Evolutionary conservation across 2,888 invertebrate species (phyloP), one percentile per base, ranked within the genome.

Genomic region (Ichneumoninae sp.): DNA sequence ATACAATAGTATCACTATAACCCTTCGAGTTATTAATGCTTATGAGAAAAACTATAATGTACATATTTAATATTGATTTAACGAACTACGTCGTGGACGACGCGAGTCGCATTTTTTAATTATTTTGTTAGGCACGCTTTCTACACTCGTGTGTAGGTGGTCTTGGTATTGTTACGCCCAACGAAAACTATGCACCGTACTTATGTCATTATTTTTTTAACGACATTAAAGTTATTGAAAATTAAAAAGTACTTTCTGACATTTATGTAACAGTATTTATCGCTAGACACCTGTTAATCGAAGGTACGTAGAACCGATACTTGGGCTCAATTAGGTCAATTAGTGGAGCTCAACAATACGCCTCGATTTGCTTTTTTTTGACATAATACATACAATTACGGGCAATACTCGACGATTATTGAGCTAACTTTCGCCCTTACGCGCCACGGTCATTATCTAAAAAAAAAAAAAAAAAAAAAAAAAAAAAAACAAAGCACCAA

Each of bases 1-100:
- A 82, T 85, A 84, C 82, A 82, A 86, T 86, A 85, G 83, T 87
- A 85, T 82, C 76, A 76, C 82, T 76, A 68, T 71, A 68, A 60
- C 71, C 75, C 33, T 72, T 47, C 33, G 40, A 26, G 71, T 84
- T 52, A 22, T 60, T 79, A 68, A 84, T 77, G 57, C 72, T 47
- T 47, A 47, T 13, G 44, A 47, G 44, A 47, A 47, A 79, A 84
- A 74, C 36, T 57, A 57, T 69, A 70, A 74, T 82, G 57, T 65
- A 75, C 44, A 60, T 22, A 33, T 47, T n/a, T 74, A 79, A 40
- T 50, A 40, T 44, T 57, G 69, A 69, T 65, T 22, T 69, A 50
- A 62, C 54, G 47, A 68, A 72, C 71, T 33, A 65, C 52, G 68
- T 47, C 40, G 47, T 50, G 19, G 65, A 44, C 10, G 13, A 44